These are phyloP conservation scores for Steinernema scapterisci DNA, from an alignment of 2,888 invertebrate species.

Conservation along the genomic window DNA sequence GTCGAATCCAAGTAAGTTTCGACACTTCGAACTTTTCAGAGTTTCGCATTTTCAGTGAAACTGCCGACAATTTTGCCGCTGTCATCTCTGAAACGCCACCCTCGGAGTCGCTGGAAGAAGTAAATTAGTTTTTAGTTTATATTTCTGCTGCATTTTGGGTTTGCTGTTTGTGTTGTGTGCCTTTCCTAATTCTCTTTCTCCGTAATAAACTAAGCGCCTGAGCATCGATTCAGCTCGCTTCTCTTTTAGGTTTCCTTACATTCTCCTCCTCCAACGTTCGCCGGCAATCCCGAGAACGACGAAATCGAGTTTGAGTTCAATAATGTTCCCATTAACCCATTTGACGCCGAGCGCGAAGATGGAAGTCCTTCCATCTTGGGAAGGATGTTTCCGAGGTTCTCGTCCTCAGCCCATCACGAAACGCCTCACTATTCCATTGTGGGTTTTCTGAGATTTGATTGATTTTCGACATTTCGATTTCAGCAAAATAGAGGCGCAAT, in stretches of 20 bases:
- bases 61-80: neutral
- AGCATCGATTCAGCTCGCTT: neutral
- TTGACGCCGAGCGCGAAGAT: neutral
- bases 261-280: neutral
- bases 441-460: neutral
- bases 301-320: neutral
- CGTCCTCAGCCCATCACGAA: neutral
- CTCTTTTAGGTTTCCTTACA: constrained; percentile 4
- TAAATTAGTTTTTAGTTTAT: neutral
- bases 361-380: neutral
- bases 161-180: constrained; percentile 18
- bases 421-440: constrained; percentile 12
- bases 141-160: neutral
- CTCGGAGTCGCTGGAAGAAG: constrained; percentile 8
- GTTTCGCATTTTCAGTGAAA: neutral
- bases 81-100: constrained; percentile 4
- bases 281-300: neutral
- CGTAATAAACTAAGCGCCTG: neutral
- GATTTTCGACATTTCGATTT: neutral
- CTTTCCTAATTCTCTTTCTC: neutral
- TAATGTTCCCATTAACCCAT: neutral
- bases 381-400: neutral
- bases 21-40: neutral
- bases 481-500: constrained; percentile 13
- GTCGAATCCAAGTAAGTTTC: neutral